Conservation (phyloP, 2,797 vertebrate genomes). For the Muraenolepis orangiensis region DNA sequence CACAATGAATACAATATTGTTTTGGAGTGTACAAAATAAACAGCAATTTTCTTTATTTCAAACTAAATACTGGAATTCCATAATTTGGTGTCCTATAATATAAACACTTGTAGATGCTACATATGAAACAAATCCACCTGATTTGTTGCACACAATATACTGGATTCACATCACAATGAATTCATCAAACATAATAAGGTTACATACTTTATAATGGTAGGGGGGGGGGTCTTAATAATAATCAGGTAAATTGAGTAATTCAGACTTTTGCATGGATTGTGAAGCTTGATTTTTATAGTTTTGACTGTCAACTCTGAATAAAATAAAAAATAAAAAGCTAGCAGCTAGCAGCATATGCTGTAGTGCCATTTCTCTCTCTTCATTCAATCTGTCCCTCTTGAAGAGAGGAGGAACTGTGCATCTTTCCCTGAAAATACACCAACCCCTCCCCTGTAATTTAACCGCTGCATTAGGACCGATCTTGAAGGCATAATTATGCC, state of each 20-base stretch:
- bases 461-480: slow-evolving; percentile 51
- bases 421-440: slow-evolving; percentile 50
- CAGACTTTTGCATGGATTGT: background rate
- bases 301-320: background rate
- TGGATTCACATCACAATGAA: slow-evolving; percentile 27
- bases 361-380: background rate
- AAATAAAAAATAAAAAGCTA: background rate
- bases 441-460: slow-evolving; percentile 21
- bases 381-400: background rate
- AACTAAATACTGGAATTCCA: slow-evolving; percentile 62
- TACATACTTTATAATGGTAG: background rate
- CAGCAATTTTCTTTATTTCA: slow-evolving; percentile 68
- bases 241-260: background rate
- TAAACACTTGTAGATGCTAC: slow-evolving; percentile 42
- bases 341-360: background rate
- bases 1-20: slow-evolving; percentile 18
- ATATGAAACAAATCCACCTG: slow-evolving; percentile 64
- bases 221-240: too few relatives aligned
- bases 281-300: background rate
- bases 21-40: slow-evolving; percentile 53
- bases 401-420: slow-evolving; percentile 20
- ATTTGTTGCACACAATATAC: slow-evolving; percentile 41
- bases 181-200: background rate
- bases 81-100: slow-evolving; percentile 28
- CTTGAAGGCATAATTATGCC: slow-evolving; percentile 55